phyloP scores from a whole-genome alignment of 1,140 invertebrate genomes.

The Drosophila persimilis region DNA sequence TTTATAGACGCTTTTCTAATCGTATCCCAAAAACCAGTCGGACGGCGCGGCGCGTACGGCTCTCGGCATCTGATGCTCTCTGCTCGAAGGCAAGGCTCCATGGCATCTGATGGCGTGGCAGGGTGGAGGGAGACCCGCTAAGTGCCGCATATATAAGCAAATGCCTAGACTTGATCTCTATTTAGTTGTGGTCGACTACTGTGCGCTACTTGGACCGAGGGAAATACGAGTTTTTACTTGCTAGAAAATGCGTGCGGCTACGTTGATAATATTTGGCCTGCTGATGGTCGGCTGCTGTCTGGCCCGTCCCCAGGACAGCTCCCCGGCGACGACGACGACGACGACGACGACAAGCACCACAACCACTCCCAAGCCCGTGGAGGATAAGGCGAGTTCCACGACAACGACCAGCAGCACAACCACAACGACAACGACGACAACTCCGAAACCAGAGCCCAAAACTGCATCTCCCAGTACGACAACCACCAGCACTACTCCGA shows the following conservation, averaged over 20 bases:
- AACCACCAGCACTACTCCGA: conserved; percentile 6
- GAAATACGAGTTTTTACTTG: conserved; percentile 13
- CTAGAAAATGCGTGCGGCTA: conserved; percentile 43
- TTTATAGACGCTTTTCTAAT: conserved; percentile 32
- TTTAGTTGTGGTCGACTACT: conserved; percentile 52
- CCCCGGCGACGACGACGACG: neutral
- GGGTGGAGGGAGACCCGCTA: conserved; percentile 12
- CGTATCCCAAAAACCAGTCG: conserved; percentile 52
- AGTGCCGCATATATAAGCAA: conserved; percentile 55
- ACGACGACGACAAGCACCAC: conserved; percentile 11
- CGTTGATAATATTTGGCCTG: conserved; percentile 31
- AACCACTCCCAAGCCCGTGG: conserved; percentile 22
- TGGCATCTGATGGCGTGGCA: neutral
- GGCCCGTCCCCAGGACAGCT: conserved; percentile 46
- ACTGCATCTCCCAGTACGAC: conserved; percentile 5
- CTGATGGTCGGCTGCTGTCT: conserved; percentile 46
- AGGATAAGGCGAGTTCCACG: conserved; percentile 9
- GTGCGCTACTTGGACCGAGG: conserved; percentile 5
- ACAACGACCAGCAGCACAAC: conserved; percentile 19
- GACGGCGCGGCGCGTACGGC: neutral
- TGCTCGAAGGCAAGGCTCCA: too few species aligned
- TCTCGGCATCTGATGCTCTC: too few species aligned
- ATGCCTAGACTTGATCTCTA: conserved; percentile 26
- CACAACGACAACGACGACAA: conserved; percentile 23
- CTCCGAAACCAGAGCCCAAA: conserved; percentile 21